Conservation (phyloP, 2,888 invertebrate species). For the Athripsodes cinereus region DNA sequence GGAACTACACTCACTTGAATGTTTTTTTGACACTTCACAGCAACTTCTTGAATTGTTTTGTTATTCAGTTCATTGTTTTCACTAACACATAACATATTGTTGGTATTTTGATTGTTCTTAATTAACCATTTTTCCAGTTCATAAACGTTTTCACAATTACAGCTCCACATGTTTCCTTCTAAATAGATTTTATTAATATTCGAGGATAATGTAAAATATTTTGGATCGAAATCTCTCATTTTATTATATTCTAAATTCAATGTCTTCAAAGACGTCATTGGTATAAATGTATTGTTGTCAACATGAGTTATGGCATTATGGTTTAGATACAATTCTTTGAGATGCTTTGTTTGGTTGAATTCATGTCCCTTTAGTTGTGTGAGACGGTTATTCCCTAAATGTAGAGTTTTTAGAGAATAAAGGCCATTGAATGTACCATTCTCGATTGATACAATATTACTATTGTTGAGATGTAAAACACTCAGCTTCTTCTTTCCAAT, state of each 20-base stretch:
- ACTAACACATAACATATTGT: slow-evolving; percentile 60
- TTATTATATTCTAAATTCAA: slow-evolving; percentile 70
- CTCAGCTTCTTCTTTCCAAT: slow-evolving; percentile 77
- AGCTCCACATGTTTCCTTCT: slow-evolving; percentile 73
- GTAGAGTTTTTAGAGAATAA: slow-evolving; percentile 63
- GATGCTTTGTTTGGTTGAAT: slow-evolving; percentile 69
- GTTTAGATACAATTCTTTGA: slow-evolving; percentile 73
- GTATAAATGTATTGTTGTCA: slow-evolving; percentile 67
- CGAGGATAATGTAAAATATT: slow-evolving; percentile 53
- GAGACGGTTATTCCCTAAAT: slow-evolving; percentile 70
- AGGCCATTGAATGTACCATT: slow-evolving; percentile 77
- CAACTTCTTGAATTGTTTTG: slow-evolving; percentile 41
- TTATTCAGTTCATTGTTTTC: slow-evolving; percentile 44
- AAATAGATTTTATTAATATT: slow-evolving; percentile 60
- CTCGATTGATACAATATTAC: slow-evolving; percentile 64
- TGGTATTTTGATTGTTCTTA: slow-evolving; percentile 56
- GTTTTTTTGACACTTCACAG: slow-evolving; percentile 40
- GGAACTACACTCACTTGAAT: slow-evolving; percentile 52
- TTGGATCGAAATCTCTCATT: slow-evolving; percentile 65
- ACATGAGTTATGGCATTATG: slow-evolving; percentile 70
- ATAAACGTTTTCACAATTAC: slow-evolving; percentile 64
- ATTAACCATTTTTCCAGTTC: slow-evolving; percentile 63
- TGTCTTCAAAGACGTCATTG: slow-evolving; percentile 63
- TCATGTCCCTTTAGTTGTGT: slow-evolving; percentile 68
- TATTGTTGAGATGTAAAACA: slow-evolving; percentile 70